phyloP scores from a whole-genome alignment of 2,888 invertebrate genomes.

The Scaptomyza tumidula region DNA sequence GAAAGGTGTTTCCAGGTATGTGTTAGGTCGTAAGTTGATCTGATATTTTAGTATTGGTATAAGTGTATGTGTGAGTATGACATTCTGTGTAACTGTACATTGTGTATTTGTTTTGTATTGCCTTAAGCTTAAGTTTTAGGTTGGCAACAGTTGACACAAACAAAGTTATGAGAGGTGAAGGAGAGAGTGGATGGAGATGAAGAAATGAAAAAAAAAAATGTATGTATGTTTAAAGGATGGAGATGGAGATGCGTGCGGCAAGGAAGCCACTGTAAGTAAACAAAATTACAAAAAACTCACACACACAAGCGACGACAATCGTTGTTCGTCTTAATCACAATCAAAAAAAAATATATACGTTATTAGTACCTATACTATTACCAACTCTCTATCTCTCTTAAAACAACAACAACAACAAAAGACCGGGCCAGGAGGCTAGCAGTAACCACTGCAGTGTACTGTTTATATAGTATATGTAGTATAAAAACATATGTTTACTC shows the following conservation, averaged over 20 bases:
- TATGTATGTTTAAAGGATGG: slow-evolving; percentile 35
- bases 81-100: slow-evolving; percentile 7
- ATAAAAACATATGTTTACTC: slow-evolving; percentile 27
- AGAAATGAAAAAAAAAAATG: slow-evolving; percentile 34
- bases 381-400: slow-evolving; percentile 56
- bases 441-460: slow-evolving; percentile 28
- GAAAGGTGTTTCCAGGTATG: slow-evolving; percentile 57
- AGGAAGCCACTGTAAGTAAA: slow-evolving; percentile 82
- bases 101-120: slow-evolving; percentile 31
- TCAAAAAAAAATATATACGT: slow-evolving; percentile 40
- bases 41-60: slow-evolving; percentile 59
- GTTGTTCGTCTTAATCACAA: slow-evolving; percentile 52
- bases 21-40: slow-evolving; percentile 67
- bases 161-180: slow-evolving; percentile 37
- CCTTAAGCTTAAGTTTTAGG: slow-evolving; percentile 64
- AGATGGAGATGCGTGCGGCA: slow-evolving; percentile 74
- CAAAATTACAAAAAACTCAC: slow-evolving; percentile 24
- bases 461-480: slow-evolving; percentile 27
- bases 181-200: slow-evolving; percentile 32
- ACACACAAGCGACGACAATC: slow-evolving; percentile 55
- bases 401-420: slow-evolving; percentile 1
- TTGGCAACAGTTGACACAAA: slow-evolving; percentile 63
- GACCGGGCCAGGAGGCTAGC: slow-evolving; percentile 15
- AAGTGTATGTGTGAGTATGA: slow-evolving; percentile 68
- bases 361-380: slow-evolving; percentile 51